phyloP scores from a whole-genome alignment of 2,888 invertebrate species.

The Ceraclea dissimilis region DNA sequence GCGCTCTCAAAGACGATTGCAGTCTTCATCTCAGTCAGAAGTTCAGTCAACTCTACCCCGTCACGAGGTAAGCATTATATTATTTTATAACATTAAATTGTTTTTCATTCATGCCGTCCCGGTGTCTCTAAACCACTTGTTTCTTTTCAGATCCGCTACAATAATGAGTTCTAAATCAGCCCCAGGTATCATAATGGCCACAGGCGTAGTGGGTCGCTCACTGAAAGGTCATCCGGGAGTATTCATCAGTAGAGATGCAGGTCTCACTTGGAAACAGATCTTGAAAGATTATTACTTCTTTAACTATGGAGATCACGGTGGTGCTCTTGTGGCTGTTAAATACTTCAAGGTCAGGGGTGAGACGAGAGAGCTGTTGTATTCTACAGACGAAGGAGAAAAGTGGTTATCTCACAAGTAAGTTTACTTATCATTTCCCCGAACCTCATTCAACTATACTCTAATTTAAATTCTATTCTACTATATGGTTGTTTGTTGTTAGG shows the following conservation, averaged over 20 bases:
- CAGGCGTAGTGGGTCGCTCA: slow-evolving; percentile 70
- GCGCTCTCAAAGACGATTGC: slow-evolving; percentile 59
- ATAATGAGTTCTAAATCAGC: slow-evolving; percentile 83
- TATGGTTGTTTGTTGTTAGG: slow-evolving; percentile 33
- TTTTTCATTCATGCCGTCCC: too few species aligned
- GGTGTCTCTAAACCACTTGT: neutral
- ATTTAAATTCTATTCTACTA: neutral
- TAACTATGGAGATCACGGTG: slow-evolving; percentile 88
- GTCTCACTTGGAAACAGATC: slow-evolving; percentile 74
- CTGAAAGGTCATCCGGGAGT: slow-evolving; percentile 76
- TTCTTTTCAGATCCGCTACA: slow-evolving; percentile 54
- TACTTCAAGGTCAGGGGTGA: slow-evolving; percentile 70
- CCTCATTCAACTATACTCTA: neutral
- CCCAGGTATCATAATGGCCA: slow-evolving; percentile 81
- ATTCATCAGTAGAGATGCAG: slow-evolving; percentile 75
- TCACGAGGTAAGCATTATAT: slow-evolving; percentile 46
- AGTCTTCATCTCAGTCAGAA: slow-evolving; percentile 83
- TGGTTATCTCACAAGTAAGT: slow-evolving; percentile 62
- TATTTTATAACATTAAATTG: neutral
- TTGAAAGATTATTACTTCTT: slow-evolving; percentile 77
- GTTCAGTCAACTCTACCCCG: slow-evolving; percentile 75
- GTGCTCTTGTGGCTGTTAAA: slow-evolving; percentile 76
- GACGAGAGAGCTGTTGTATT: slow-evolving; percentile 74
- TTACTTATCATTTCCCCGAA: slow-evolving; percentile 10
- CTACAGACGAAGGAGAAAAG: slow-evolving; percentile 76